Evolutionary conservation across 2,113 vertebrate species (phyloP), one percentile per base, ranked within the genome.

Genomic region (Zosterops lateralis): DNA sequence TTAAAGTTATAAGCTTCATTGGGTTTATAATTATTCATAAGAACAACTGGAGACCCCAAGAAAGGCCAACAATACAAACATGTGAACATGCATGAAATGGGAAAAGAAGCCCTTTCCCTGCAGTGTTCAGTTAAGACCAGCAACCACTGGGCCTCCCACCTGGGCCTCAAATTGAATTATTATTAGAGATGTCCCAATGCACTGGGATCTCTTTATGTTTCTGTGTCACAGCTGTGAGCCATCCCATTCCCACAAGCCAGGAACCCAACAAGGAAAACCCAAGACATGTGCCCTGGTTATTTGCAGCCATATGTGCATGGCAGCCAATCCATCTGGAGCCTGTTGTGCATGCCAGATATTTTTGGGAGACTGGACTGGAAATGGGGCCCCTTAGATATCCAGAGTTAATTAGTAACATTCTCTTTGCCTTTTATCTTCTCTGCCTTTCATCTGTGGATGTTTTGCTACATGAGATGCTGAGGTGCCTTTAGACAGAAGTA

Each of bases 341-440:
- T 54, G 53, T 18, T 50, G 60, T n/a, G 14, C 19, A 3, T 38
- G 75, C 83, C 91, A 91, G 84, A 17, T 78, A 89, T 67, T 95
- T 95, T 74, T 4, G 19, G 86, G 53, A 89, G 38, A 47, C 17
- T 84, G 68, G 71, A 67, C 54, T 95, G 93, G 64, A 95, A 90
- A 42, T 34, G 32, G 29, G 58, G 70, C 54, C 60, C 11, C 13
- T 90, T 84, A 67, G 29, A 60, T 38, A 84, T 3, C 74, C 79
- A 62, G 47, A 76, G 86, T 91, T 95, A 95, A 96, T 97, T 85
- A 92, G 87, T 70, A 90, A 90, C 83, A 76, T 89, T 90, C 53
- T 92, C 42, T 57, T 80, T 44, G 71, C 68, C 85, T 96, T 96
- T 97, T 95, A 96, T 97, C 92, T 87, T 66, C 76, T 61, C 58